phyloP scores from a whole-genome alignment of 2,797 vertebrate genomes.

The Coracias cyanogaster region DNA sequence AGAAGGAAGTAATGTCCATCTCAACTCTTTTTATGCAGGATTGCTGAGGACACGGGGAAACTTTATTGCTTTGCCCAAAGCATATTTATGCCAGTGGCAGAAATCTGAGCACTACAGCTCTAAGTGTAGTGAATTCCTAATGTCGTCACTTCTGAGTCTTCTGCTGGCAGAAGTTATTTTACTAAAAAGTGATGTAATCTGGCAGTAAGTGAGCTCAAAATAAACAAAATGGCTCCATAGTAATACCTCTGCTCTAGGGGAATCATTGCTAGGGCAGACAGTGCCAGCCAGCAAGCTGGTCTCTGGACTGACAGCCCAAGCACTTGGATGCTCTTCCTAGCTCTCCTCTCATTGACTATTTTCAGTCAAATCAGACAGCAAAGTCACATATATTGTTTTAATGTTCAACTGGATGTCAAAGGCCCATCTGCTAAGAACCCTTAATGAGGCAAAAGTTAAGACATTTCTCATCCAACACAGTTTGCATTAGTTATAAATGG shows the following conservation, averaged over 20 bases:
- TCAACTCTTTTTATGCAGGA: neutral
- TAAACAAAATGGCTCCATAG: neutral
- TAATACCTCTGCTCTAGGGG: neutral
- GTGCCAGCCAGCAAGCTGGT: neutral
- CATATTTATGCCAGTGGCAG: neutral
- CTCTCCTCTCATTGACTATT: neutral
- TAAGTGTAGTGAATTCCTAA: neutral
- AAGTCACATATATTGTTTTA: neutral
- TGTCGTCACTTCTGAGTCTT: neutral
- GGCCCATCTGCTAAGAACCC: neutral
- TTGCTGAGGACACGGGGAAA: neutral
- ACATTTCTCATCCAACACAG: accelerated
- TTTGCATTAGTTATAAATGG: neutral
- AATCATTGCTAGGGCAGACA: neutral
- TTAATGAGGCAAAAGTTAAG: neutral
- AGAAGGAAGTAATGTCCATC: neutral
- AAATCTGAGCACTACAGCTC: neutral
- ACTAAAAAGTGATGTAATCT: neutral
- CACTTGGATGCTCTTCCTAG: neutral
- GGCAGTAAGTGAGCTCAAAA: neutral
- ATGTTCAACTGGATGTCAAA: neutral
- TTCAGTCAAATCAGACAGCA: neutral
- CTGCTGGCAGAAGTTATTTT: neutral
- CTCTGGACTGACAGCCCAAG: neutral
- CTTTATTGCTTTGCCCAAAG: neutral